Percentiles rank a stretch among this genome's conserved stretches.
phyloP scores from a whole-genome alignment of 2,113 vertebrate species.

The Sceloporus tristichus region DNA sequence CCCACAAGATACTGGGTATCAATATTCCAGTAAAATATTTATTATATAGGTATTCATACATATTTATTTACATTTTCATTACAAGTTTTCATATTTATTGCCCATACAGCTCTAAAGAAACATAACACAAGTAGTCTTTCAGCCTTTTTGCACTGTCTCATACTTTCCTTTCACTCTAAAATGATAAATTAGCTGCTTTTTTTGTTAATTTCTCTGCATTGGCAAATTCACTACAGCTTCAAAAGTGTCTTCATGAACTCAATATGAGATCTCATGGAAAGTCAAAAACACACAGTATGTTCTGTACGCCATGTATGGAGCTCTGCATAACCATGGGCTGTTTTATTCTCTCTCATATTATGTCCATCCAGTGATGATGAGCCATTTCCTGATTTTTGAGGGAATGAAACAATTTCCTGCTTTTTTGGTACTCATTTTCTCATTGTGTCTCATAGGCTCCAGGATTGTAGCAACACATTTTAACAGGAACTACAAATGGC shows the following conservation, averaged over 20 bases:
- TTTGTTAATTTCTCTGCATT: slow-evolving; percentile 36
- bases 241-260: slow-evolving; percentile 27
- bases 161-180: background rate
- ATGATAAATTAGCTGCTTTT: slow-evolving; percentile 49
- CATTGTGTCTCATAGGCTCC: background rate
- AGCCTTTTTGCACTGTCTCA: slow-evolving; percentile 30
- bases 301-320: background rate
- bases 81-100: background rate
- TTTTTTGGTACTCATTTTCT: background rate
- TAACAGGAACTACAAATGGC: too few relatives aligned
- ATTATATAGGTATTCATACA: background rate
- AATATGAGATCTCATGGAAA: slow-evolving; percentile 39
- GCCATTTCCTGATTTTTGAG: background rate
- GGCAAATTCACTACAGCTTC: slow-evolving; percentile 31
- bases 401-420: background rate
- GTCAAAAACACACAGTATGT: background rate
- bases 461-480: background rate
- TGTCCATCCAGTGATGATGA: background rate
- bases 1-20: background rate
- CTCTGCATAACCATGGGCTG: background rate
- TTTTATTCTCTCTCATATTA: background rate
- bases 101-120: background rate
- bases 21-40: background rate
- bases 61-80: background rate
- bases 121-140: background rate